Conservation (phyloP, 1,140 invertebrate genomes). For the Brachionus manjavacas region DNA sequence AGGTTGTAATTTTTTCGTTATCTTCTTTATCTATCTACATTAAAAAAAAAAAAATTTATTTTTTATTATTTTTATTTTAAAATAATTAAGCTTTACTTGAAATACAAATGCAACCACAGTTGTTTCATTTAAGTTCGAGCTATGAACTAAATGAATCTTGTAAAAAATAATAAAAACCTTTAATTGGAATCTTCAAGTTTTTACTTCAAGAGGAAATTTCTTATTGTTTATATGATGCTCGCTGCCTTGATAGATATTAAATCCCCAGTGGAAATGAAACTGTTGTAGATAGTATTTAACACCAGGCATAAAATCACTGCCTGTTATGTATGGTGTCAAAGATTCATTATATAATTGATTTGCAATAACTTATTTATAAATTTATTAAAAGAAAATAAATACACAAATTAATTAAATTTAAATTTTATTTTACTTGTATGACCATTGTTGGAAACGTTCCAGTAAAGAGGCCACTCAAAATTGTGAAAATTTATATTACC, state of each 20-base stretch:
- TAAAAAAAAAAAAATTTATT: neutral
- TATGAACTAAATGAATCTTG: constrained; percentile 40
- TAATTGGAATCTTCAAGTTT: neutral
- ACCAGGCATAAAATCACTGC: neutral
- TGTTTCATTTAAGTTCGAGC: neutral
- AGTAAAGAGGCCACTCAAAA: neutral
- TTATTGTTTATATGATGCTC: constrained; percentile 14
- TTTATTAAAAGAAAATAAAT: no score
- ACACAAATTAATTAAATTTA: neutral
- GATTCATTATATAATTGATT: neutral
- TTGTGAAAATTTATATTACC: neutral
- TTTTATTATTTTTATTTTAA: neutral
- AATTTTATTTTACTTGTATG: neutral
- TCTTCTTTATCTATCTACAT: neutral
- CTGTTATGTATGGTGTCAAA: neutral
- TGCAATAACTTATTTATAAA: neutral
- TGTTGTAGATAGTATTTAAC: constrained; percentile 3
- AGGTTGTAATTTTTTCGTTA: neutral
- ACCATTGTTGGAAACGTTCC: constrained; percentile 29
- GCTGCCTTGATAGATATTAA: constrained; percentile 26
- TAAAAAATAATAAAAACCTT: neutral
- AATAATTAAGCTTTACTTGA: neutral
- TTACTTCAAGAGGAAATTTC: constrained; percentile 39
- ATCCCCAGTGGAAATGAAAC: constrained; percentile 42
- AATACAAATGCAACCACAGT: constrained; percentile 6